phyloP scores from a whole-genome alignment of 2,797 vertebrate genomes.

The Rhadinocentrus ornatus region DNA sequence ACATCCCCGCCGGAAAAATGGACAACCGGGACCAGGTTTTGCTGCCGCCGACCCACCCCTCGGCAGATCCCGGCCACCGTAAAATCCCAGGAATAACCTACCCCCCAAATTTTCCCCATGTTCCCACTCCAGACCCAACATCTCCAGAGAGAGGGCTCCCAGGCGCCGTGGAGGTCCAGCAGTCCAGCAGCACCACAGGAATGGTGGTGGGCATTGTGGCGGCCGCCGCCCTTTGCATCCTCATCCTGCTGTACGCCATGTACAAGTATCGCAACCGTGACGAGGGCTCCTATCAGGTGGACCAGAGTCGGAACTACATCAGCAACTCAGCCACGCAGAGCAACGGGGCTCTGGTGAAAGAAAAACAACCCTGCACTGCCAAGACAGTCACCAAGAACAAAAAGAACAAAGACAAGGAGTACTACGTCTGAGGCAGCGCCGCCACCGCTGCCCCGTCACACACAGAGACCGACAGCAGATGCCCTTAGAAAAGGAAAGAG shows the following conservation, averaged over 20 bases:
- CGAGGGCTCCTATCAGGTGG: conserved; percentile 94
- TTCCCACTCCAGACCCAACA: conserved; percentile 92
- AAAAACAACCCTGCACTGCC: conserved; percentile 87
- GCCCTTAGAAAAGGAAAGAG: conserved; percentile 66
- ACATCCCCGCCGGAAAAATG: conserved; percentile 93
- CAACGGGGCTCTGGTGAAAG: conserved; percentile 91
- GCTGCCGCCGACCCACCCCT: conserved; percentile 83
- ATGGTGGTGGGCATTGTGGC: conserved; percentile 97
- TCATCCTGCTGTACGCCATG: conserved; percentile 96
- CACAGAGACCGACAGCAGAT: conserved; percentile 55
- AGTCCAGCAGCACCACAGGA: conserved; percentile 94
- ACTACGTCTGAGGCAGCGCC: conserved; percentile 89
- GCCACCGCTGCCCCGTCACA: conserved; percentile 25
- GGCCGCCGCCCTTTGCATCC: conserved; percentile 93
- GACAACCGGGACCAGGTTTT: conserved; percentile 90
- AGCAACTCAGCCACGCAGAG: conserved; percentile 92
- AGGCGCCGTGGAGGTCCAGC: conserved; percentile 92
- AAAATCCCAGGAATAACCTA: conserved; percentile 86
- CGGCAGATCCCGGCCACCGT: conserved; percentile 83
- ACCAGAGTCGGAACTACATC: conserved; percentile 94
- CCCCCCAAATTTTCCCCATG: conserved; percentile 89
- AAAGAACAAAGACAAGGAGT: conserved; percentile 98
- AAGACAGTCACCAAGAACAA: conserved; percentile 93
- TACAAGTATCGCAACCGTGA: conserved; percentile 97
- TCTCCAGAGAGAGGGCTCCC: conserved; percentile 89